Conservation (phyloP, 2,113 vertebrate species). For the Pterocles orientalis region DNA sequence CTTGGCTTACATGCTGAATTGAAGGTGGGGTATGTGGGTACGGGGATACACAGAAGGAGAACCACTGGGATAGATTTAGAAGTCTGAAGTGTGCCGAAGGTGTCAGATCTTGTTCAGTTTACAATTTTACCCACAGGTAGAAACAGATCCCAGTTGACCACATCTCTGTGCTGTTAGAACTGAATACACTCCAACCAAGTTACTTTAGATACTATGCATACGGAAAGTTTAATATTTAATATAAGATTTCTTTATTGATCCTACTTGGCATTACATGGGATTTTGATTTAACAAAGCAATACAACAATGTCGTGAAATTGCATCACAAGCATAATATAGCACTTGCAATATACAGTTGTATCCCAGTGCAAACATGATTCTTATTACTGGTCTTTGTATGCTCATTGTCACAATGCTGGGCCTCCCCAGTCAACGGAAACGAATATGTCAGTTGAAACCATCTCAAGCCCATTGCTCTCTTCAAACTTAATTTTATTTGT, state of each 20-base stretch:
- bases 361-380: fast-evolving
- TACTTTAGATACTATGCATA: not conserved
- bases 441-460: not conserved
- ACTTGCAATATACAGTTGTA: not conserved
- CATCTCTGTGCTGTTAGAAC: not conserved
- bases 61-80: not conserved
- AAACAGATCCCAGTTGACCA: not conserved
- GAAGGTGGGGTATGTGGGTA: not conserved
- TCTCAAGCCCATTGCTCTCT: not conserved
- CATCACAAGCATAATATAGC: not conserved
- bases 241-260: not conserved
- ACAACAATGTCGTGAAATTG: not conserved
- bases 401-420: not conserved
- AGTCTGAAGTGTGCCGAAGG: not conserved
- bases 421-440: not conserved
- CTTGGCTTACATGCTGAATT: fast-evolving
- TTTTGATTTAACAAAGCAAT: not conserved
- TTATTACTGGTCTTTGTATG: not conserved
- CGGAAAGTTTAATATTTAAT: not conserved
- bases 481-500: not conserved
- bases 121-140: not conserved
- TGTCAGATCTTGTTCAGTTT: not conserved
- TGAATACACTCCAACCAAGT: not conserved
- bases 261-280: not conserved
- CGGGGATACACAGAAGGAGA: fast-evolving